A percentile compares a stretch with the other conserved stretches of the same genome.
Conservation (phyloP, 37 sponge, comb jelly and placozoan species). For the Amphimedon queenslandica region DNA sequence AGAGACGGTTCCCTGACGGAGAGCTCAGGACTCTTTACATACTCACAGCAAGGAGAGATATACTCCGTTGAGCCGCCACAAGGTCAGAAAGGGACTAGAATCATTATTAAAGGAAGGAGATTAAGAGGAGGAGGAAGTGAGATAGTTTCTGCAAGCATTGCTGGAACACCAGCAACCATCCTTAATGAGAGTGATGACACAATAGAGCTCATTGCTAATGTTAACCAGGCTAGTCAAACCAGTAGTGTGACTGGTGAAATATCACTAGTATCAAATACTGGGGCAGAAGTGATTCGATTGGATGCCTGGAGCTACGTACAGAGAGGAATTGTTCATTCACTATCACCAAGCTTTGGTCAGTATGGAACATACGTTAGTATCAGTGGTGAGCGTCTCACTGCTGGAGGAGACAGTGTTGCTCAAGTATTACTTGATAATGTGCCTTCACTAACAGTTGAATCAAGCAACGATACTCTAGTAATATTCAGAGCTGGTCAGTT, state of each 20-base stretch:
- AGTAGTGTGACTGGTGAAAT: conserved; percentile 37
- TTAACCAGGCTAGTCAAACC: neutral
- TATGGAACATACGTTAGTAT: conserved; percentile 53
- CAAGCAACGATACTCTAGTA: conserved; percentile 10
- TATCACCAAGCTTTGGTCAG: conserved; percentile 41
- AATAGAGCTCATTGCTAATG: conserved; percentile 3
- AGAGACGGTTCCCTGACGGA: conserved; percentile 18
- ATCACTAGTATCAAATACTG: conserved; percentile 38
- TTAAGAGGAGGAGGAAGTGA: conserved; percentile 55
- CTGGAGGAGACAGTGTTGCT: conserved; percentile 19
- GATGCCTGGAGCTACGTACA: conserved; percentile 51
- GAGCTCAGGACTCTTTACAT: conserved; percentile 40
- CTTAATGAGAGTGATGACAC: neutral
- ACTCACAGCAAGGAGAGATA: conserved; percentile 50
- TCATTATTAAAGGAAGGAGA: conserved; percentile 35
- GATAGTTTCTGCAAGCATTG: conserved; percentile 20
- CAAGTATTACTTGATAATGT: conserved; percentile 14
- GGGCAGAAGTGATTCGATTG: conserved; percentile 38
- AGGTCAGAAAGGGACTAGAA: conserved; percentile 63
- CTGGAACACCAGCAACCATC: conserved; percentile 29
- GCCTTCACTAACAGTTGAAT: neutral
- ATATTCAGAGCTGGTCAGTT: conserved; percentile 29
- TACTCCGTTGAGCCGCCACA: conserved; percentile 30
- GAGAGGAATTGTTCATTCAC: conserved; percentile 14
- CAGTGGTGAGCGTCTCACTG: conserved; percentile 27